Base-by-base conservation (phyloP, 2,888 invertebrate genomes). In the Thyatira batis region DNA sequence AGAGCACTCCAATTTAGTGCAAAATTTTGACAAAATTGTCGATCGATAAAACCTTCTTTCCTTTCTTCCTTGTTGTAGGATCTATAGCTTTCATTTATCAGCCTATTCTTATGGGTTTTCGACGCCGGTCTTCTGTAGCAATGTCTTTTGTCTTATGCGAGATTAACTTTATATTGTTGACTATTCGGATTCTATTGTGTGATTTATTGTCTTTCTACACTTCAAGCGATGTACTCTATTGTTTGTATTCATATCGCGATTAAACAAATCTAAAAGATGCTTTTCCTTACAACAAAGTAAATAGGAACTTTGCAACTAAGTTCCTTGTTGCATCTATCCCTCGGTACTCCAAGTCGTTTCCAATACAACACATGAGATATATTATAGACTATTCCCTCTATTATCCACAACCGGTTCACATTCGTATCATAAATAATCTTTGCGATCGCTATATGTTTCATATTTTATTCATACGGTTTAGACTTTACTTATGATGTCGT, bases 111-210 rank as follows among this genome's bases (percentile, higher is more conserved):
- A 65, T 52, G 55, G 65, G 64, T 63, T 67, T 68, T 72, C 66
- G 63, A 65, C 63, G 56, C 60, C 63, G 68, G 69, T 72, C 67
- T 64, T 64, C 64, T n/a, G n/a, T n/a, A n/a, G 57, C 62, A 60
- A 63, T 65, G 69, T 67, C 77, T 72, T 81, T 81, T 80, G 84
- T 81, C 72, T 80, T 73, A 75, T 70, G 72, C 78, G 73, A 63
- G 67, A 66, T 65, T 62, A 71, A 73, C 70, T 73, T 67, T 71
- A 72, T 71, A 71, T 66, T 60, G 70, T 65, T 57, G 65, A 57
- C 57, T 63, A 67, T 66, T 65, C 67, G 64, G 60, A 57, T 65
- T 68, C 62, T 61, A 67, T 73, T 71, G 65, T 71, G 65, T 83
- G 82, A 85, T 82, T 84, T 85, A 85, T 80, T 60, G 72, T 67